Percentiles rank a stretch among this genome's conserved stretches.
Evolutionary conservation across 2,888 invertebrate species (phyloP).

Genomic region (Lochmaea capreae): DNA sequence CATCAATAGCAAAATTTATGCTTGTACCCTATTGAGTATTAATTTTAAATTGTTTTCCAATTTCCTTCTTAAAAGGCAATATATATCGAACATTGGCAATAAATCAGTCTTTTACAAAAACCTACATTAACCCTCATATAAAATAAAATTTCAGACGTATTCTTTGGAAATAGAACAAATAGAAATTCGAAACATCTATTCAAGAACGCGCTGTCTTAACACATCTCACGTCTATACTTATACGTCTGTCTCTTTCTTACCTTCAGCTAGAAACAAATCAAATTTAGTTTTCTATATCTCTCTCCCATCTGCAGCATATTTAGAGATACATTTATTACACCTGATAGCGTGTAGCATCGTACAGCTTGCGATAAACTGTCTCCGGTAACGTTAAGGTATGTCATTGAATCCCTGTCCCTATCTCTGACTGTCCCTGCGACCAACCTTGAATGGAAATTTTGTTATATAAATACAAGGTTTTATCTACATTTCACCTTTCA

Average conservation of each 20-base stretch:
- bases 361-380: constrained; percentile 22
- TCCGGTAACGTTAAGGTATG: constrained; percentile 8
- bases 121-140: no score
- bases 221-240: not conserved
- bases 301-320: not conserved
- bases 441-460: constrained; percentile 22
- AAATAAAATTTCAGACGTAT: no score
- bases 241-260: not conserved
- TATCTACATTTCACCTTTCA: not conserved
- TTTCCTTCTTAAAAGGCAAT: no score
- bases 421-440: constrained; percentile 15
- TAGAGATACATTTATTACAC: constrained; percentile 16
- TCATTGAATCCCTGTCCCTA: constrained; percentile 20
- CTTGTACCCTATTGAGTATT: no score
- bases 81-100: no score
- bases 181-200: not conserved
- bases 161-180: not conserved
- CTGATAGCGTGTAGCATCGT: constrained; percentile 18
- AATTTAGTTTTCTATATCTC: constrained; percentile 2
- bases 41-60: no score
- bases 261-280: not conserved
- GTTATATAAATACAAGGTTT: not conserved
- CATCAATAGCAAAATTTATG: no score
- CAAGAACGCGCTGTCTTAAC: not conserved
- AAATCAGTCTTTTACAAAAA: no score